phyloP scores from a whole-genome alignment of 2,888 invertebrate genomes.

The Archips xylosteana region DNA sequence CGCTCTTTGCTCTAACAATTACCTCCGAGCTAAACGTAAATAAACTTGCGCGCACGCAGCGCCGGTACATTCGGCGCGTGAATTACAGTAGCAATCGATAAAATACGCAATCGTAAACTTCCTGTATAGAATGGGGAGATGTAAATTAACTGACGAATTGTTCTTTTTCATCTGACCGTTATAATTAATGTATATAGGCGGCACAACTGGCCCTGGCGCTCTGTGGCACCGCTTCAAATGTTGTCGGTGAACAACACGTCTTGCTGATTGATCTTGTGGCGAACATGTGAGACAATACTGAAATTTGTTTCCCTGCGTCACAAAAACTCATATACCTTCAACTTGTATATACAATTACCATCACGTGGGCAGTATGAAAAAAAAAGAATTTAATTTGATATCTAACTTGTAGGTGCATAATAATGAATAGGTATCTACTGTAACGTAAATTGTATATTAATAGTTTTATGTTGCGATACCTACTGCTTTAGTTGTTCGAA shows the following conservation, averaged over 20 bases:
- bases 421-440: too few species aligned
- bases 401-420: neutral
- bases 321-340: neutral
- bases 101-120: conserved; percentile 82
- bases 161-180: conserved; percentile 80
- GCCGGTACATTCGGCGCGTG: conserved; percentile 57
- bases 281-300: neutral
- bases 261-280: neutral
- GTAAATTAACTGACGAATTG: conserved; percentile 79
- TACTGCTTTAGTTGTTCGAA: conserved; percentile 94
- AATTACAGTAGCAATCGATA: conserved; percentile 78
- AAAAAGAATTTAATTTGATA: too few species aligned
- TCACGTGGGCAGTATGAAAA: neutral
- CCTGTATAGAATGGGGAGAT: conserved; percentile 77
- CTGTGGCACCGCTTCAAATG: neutral
- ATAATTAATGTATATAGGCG: conserved; percentile 54
- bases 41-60: conserved; percentile 60
- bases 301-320: neutral
- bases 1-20: conserved; percentile 75
- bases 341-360: neutral
- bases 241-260: conserved; percentile 1
- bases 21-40: conserved; percentile 69
- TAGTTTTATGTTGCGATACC: too few species aligned
- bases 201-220: neutral
- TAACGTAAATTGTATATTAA: too few species aligned